Conservation (phyloP, 1,140 invertebrate genomes). For the Goniozus legneri region DNA sequence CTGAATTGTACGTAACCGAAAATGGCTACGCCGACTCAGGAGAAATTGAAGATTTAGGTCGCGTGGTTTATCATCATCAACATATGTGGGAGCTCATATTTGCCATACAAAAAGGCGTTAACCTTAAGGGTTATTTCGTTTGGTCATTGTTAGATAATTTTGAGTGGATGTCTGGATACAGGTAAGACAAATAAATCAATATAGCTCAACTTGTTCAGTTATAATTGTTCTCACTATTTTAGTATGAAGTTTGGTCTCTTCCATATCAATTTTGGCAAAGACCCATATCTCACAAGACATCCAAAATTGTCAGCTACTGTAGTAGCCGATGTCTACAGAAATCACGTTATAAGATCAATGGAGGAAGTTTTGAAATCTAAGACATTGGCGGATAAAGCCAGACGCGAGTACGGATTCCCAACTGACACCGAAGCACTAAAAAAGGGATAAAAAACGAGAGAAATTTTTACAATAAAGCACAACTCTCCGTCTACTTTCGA, state of each 20-base stretch:
- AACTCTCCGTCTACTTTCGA: too few relatives aligned
- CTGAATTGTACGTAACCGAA: slow-evolving; percentile 54
- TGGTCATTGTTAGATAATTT: background rate
- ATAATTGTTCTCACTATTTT: background rate
- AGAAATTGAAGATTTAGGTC: slow-evolving; percentile 47
- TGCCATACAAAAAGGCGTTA: background rate
- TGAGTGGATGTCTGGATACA: background rate
- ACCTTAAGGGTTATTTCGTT: background rate
- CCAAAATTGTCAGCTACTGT: background rate
- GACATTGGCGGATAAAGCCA: background rate
- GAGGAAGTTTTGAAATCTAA: background rate
- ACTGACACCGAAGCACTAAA: too few relatives aligned
- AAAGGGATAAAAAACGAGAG: too few relatives aligned
- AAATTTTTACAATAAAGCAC: too few relatives aligned
- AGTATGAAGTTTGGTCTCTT: background rate
- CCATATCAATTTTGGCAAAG: background rate
- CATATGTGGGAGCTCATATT: background rate
- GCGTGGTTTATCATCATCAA: background rate
- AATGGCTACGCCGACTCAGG: slow-evolving; percentile 59
- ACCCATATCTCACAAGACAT: background rate
- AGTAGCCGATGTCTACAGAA: background rate
- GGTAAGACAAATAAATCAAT: too few relatives aligned
- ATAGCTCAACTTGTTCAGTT: too few relatives aligned
- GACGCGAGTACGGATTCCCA: background rate
- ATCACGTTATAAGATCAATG: background rate